Evolutionary conservation across 1,140 invertebrate genomes (phyloP).

Genomic region (Bombus terrestris): DNA sequence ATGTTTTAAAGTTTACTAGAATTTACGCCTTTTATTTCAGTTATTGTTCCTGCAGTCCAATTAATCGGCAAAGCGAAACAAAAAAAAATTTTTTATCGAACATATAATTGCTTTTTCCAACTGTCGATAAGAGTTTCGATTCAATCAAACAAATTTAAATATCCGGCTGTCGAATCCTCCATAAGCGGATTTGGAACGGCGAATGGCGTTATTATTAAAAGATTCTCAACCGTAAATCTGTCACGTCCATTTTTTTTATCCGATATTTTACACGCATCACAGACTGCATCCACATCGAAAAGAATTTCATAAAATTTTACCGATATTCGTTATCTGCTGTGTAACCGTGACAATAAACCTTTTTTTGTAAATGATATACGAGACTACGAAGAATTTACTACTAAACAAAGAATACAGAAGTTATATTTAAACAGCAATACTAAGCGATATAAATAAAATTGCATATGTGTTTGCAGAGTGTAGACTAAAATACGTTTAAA

Average conservation of each 20-base stretch:
- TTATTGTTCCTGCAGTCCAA: neutral
- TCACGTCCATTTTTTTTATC: neutral
- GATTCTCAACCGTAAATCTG: neutral
- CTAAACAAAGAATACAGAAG: conserved; percentile 21
- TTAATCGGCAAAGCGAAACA: neutral
- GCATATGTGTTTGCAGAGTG: conserved; percentile 19
- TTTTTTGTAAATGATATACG: neutral
- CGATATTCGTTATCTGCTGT: neutral
- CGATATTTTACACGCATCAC: neutral
- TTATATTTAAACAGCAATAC: conserved; percentile 42
- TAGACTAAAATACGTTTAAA: conserved; percentile 17
- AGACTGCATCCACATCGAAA: neutral
- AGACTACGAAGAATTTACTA: neutral
- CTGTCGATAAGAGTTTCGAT: neutral
- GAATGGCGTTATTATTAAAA: conserved; percentile 14
- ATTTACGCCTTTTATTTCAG: neutral
- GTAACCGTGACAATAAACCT: neutral
- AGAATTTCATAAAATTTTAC: conserved; percentile 1
- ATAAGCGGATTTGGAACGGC: conserved; percentile 7
- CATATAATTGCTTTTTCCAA: conserved; percentile 13
- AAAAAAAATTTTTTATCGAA: neutral
- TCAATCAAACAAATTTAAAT: conserved; percentile 18
- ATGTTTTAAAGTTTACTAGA: too few species aligned
- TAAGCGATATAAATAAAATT: conserved; percentile 38
- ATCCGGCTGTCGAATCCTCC: neutral